Base-by-base conservation (phyloP, 2,113 vertebrate species). In the Trichechus manatus region DNA sequence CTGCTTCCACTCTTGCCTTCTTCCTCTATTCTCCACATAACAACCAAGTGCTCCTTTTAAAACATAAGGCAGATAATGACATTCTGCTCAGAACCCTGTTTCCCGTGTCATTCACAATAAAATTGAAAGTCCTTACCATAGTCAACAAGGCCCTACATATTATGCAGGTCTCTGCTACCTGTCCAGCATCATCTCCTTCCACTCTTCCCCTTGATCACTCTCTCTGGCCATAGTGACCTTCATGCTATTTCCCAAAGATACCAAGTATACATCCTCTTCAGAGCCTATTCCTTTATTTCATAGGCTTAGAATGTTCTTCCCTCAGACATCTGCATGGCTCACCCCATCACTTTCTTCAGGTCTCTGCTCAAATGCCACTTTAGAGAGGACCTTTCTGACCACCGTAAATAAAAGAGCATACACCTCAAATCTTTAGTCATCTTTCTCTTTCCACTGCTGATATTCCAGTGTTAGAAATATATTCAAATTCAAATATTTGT, bases 401-500 rank as follows among this genome's bases (percentile, higher is more conserved):
- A 59, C 59, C 44, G 47, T 56, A 59, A 79, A 84, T 66, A 84
- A 77, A 77, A 82, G 3, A 47, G 27, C 27, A 17, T 22, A 87
- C 36, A 50, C 13, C 22, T 68, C 25, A 5, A 59, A 25, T 75
- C 63, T 82, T 78, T 15, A 84, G 85, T 61, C 31, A 89, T 78
- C 39, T 88, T 95, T 82, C 59, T 95, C 47, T 33, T 79, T 92
- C 77, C 47, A 61, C 9, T 83, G 68, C 61, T 83, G 36, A 63
- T 47, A 74, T 25, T 39, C 31, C 25, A 88, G 82, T 74, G 25
- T 1, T 33, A 53, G 36, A 10, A 83, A 59, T 25, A 83, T 59
- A 95, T 83, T 83, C 22, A 87, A 86, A 95, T 83, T 83, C 22
- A 87, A 86, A 78, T 33, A 33, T 47, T 79, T 78, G 59, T 22